Evolutionary conservation across 2,888 invertebrate species (phyloP).

Genomic region (Plebejus argus): DNA sequence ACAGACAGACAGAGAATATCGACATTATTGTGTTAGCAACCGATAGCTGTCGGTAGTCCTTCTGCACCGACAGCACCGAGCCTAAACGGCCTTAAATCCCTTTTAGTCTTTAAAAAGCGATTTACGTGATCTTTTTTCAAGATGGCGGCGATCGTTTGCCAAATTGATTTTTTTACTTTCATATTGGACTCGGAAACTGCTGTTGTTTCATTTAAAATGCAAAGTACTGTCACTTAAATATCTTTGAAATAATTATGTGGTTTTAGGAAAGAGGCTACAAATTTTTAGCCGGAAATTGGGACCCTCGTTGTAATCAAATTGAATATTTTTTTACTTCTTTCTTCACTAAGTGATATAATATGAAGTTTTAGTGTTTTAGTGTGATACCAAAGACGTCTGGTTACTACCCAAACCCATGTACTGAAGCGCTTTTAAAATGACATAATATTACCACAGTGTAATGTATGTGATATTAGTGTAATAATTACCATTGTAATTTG

Average conservation of each 20-base stretch:
- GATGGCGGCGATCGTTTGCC: constrained; percentile 16
- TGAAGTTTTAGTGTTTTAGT: too few species aligned
- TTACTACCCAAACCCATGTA: too few species aligned
- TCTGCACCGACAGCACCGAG: not conserved
- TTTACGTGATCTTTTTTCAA: constrained; percentile 31
- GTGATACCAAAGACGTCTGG: too few species aligned
- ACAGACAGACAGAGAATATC: too few species aligned
- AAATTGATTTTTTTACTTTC: constrained; percentile 24
- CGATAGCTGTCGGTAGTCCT: not conserved
- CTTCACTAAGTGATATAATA: too few species aligned
- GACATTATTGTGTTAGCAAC: not conserved
- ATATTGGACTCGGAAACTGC: not conserved
- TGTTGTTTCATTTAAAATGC: constrained; percentile 25
- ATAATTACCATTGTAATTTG: too few species aligned
- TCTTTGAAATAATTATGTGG: constrained; percentile 3
- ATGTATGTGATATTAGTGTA: too few species aligned
- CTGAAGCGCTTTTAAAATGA: too few species aligned
- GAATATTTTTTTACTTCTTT: too few species aligned
- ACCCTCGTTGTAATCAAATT: not conserved
- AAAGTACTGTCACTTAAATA: constrained; percentile 17
- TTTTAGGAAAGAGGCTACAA: not conserved
- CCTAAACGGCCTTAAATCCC: constrained; percentile 8
- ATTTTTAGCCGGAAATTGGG: not conserved
- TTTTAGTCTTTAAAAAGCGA: constrained; percentile 27
- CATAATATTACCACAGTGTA: too few species aligned